Evolutionary conservation across 2,113 vertebrate genomes (phyloP).

Genomic region (Tragelaphus imberbis): DNA sequence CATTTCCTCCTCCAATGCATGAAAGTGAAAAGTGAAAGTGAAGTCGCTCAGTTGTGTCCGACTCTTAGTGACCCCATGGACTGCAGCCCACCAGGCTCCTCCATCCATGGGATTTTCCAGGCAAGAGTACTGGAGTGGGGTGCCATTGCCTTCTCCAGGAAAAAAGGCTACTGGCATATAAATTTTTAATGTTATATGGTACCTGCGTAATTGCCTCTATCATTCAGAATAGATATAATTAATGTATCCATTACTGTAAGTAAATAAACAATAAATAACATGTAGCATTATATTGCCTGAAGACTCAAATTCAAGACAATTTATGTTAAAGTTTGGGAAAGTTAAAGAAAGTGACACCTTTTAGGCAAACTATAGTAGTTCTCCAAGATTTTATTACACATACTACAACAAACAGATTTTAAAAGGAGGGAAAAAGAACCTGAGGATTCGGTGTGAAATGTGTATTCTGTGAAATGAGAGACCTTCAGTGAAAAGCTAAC

Average conservation of each 20-base stretch:
- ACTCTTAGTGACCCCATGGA: too few relatives aligned
- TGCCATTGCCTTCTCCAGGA: neutral
- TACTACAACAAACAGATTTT: neutral
- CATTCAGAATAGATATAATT: neutral
- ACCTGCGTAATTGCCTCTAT: neutral
- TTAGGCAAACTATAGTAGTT: constrained; percentile 2
- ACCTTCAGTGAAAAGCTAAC: neutral
- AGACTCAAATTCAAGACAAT: constrained; percentile 1
- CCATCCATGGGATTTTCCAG: too few relatives aligned
- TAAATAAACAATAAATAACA: constrained; percentile 24
- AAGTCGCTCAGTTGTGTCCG: too few relatives aligned
- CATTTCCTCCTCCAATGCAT: too few relatives aligned
- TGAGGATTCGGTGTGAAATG: neutral
- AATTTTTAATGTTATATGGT: neutral
- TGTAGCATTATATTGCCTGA: neutral
- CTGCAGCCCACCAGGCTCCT: too few relatives aligned
- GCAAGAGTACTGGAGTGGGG: too few relatives aligned
- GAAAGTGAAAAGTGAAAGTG: too few relatives aligned
- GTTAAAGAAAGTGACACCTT: constrained; percentile 3
- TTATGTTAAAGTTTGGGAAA: neutral
- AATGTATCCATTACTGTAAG: constrained; percentile 15
- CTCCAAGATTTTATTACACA: neutral
- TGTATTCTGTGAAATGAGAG: neutral
- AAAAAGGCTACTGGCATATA: neutral
- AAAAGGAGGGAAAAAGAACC: neutral